Evolutionary conservation across 2,113 vertebrate species (phyloP).

Genomic region (Cochlearius cochlearius): DNA sequence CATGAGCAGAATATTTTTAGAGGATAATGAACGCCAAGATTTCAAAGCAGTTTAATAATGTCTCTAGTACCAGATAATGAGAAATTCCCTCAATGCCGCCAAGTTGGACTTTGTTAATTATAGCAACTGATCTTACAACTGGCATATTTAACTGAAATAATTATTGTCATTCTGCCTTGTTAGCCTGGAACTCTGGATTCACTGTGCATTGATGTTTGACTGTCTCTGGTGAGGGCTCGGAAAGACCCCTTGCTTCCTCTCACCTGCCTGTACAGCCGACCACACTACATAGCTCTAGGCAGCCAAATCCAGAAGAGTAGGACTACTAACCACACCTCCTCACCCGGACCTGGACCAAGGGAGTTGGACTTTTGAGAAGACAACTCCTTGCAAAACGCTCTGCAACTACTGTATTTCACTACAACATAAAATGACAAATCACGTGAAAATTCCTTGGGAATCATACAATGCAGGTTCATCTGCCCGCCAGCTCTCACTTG

Average conservation of each 20-base stretch:
- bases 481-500: not conserved
- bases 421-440: not conserved
- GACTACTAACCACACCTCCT: not conserved
- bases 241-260: not conserved
- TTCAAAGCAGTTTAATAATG: not conserved
- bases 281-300: accelerated
- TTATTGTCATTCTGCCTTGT: not conserved
- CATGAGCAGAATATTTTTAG: not conserved
- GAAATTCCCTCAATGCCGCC: not conserved
- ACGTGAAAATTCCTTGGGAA: not conserved
- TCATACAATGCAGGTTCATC: not conserved
- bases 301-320: not conserved
- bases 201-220: not conserved
- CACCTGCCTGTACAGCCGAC: not conserved
- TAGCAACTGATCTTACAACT: not conserved
- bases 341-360: not conserved
- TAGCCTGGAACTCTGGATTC: not conserved
- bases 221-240: too few species aligned
- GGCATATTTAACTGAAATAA: not conserved
- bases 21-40: not conserved
- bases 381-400: not conserved
- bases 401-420: not conserved
- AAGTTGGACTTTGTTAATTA: not conserved
- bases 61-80: not conserved
- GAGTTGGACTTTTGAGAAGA: not conserved